Percentiles rank a stretch among this genome's conserved stretches.
phyloP scores from a whole-genome alignment of 2,888 invertebrate species.

The Cheiracanthium punctorium region DNA sequence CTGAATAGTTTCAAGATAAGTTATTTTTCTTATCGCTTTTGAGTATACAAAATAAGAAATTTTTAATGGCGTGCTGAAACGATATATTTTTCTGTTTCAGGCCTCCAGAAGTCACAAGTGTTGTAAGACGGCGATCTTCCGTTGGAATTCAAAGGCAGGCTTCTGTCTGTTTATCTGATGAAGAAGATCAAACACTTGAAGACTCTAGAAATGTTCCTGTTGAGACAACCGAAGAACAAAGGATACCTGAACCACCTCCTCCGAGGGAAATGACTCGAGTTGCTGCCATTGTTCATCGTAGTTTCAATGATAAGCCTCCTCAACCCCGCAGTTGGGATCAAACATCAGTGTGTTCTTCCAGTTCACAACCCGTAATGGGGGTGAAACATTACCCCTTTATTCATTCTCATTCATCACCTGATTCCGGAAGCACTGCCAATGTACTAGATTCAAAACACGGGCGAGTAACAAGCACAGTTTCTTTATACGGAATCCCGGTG shows the following conservation, averaged over 20 bases:
- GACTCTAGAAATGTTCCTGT: slow-evolving; percentile 34
- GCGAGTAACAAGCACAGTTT: slow-evolving; percentile 46
- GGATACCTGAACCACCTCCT: slow-evolving; percentile 28
- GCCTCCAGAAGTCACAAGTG: slow-evolving; percentile 66
- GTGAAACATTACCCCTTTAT: slow-evolving; percentile 61
- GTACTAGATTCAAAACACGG: slow-evolving; percentile 59
- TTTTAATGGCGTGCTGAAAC: too few relatives aligned
- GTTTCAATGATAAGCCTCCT: slow-evolving; percentile 63
- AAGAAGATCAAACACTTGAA: slow-evolving; percentile 58
- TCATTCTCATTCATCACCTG: slow-evolving; percentile 67
- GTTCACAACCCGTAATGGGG: slow-evolving; percentile 60
- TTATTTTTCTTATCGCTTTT: too few relatives aligned
- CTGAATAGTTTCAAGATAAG: too few relatives aligned
- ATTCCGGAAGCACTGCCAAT: slow-evolving; percentile 62
- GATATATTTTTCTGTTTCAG: slow-evolving; percentile 23
- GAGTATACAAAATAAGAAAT: too few relatives aligned
- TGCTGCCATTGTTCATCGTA: slow-evolving; percentile 65
- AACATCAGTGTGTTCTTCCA: slow-evolving; percentile 64
- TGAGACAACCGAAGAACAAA: slow-evolving; percentile 34
- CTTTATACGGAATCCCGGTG: slow-evolving; percentile 57
- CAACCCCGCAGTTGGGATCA: slow-evolving; percentile 59
- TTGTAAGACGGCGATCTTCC: slow-evolving; percentile 61
- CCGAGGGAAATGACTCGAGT: slow-evolving; percentile 57
- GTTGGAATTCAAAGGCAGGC: slow-evolving; percentile 70
- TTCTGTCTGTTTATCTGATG: slow-evolving; percentile 70